phyloP scores from a whole-genome alignment of 2,888 invertebrate genomes.

The Vandiemenella viatica region DNA sequence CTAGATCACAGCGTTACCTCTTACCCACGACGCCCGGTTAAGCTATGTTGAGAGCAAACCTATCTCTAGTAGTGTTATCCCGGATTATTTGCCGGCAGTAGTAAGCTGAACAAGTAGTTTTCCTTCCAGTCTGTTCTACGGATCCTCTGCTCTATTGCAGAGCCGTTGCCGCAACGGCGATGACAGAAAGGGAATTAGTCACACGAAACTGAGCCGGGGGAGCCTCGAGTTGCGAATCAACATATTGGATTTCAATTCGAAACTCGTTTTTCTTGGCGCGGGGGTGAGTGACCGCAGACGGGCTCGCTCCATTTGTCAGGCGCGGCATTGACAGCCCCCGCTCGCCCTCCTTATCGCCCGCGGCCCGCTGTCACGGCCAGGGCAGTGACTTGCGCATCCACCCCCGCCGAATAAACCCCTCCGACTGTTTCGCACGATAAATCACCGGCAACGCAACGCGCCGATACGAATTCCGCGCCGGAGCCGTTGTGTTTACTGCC shows the following conservation, averaged over 20 bases:
- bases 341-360: background rate
- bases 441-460: background rate
- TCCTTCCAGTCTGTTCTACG: too few relatives aligned
- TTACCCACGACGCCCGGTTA: too few relatives aligned
- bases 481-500: too few relatives aligned
- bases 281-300: conserved; percentile 16
- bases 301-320: conserved; percentile 17
- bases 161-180: background rate
- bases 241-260: conserved; percentile 21
- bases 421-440: background rate
- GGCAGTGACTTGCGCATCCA: background rate
- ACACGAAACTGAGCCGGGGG: background rate
- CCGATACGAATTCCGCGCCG: too few relatives aligned
- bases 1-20: too few relatives aligned
- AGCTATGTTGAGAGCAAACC: too few relatives aligned
- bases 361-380: background rate
- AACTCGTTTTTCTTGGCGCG: conserved; percentile 20
- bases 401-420: background rate
- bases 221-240: conserved; percentile 14
- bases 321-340: conserved; percentile 15
- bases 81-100: too few relatives aligned
- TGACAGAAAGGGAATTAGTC: background rate
- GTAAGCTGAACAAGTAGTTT: too few relatives aligned
- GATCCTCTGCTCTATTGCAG: too few relatives aligned
- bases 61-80: too few relatives aligned